Conservation (phyloP, 2,797 vertebrate species). For the Pantherophis alleghaniensis region DNA sequence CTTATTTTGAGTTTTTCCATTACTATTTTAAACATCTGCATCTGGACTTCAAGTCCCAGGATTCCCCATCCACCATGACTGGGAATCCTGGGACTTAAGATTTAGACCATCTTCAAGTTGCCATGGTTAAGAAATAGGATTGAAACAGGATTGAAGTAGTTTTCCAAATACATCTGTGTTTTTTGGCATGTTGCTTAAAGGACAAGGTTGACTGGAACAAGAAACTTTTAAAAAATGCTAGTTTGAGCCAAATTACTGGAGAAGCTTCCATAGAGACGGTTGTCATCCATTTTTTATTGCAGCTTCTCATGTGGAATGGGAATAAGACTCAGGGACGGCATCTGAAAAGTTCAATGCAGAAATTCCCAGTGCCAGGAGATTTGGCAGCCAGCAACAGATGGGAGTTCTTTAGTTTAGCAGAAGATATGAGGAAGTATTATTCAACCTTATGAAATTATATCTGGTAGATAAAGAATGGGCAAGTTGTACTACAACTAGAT, state of each 20-base stretch:
- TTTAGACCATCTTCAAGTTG: neutral
- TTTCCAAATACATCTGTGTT: neutral
- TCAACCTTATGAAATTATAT: neutral
- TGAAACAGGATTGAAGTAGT: neutral
- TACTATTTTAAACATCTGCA: neutral
- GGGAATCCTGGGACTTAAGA: neutral
- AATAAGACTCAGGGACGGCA: neutral
- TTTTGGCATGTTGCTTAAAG: neutral
- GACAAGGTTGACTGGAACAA: neutral
- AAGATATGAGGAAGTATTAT: neutral
- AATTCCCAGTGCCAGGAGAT: neutral
- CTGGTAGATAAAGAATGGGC: neutral
- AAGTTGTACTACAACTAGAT: neutral
- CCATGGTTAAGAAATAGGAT: neutral
- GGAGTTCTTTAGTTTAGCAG: neutral
- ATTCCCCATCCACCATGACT: neutral
- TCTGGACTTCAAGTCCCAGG: neutral
- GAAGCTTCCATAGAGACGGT: neutral
- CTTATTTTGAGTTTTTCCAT: neutral
- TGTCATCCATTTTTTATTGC: neutral
- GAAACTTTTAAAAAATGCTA: neutral
- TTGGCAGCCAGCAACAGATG: neutral
- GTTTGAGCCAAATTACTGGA: neutral
- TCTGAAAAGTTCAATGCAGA: neutral
- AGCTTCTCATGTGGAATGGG: neutral